Base-by-base conservation (phyloP, 2,888 invertebrate genomes). In the Teleiodes luculella region DNA sequence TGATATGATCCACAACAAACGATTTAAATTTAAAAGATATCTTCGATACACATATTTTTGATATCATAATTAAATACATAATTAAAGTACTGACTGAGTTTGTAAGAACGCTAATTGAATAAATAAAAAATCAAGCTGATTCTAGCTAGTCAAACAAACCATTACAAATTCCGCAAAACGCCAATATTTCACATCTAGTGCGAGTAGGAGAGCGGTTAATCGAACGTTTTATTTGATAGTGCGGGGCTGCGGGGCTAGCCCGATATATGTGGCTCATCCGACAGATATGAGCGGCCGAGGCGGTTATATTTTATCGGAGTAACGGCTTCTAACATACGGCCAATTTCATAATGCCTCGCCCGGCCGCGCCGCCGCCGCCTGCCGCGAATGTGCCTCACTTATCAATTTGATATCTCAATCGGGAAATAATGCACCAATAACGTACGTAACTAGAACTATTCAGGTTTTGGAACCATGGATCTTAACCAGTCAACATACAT, bases 351-450 rank as follows among this genome's bases (percentile, higher is more conserved):
- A 89, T 89, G 89, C 89, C 76, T 78, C 78, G 83, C 66, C 75
- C 61, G 58, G 57, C 36, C 36, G 5, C 36, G n/a, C n/a, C 36
- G 10, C 41, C 41, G 20, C 43, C 63, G 68, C 77, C 80, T 76
- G 78, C 76, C 68, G 78, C 76, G 79, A 82, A 87, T 86, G 86
- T 83, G 79, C 75, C 82, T 80, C 83, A 88, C 89, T 87, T 85
- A 87, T 88, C 89, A 87, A 88, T 88, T 88, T 87, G 88, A 88
- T 89, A 87, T 89, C 87, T 83, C 78, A 79, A 80, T 81, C 80
- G 82, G 81, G 75, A 80, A 82, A 86, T 87, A 86, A 86, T 84
- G 79, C 78, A 74, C 76, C 70, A 61, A 63, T 73, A 76, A 72
- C 74, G 66, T 59, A 58, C 53, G 58, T 13, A 3, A 8, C 37